Conservation (phyloP, 1,140 invertebrate species). For the Drosophila lacteicornis region DNA sequence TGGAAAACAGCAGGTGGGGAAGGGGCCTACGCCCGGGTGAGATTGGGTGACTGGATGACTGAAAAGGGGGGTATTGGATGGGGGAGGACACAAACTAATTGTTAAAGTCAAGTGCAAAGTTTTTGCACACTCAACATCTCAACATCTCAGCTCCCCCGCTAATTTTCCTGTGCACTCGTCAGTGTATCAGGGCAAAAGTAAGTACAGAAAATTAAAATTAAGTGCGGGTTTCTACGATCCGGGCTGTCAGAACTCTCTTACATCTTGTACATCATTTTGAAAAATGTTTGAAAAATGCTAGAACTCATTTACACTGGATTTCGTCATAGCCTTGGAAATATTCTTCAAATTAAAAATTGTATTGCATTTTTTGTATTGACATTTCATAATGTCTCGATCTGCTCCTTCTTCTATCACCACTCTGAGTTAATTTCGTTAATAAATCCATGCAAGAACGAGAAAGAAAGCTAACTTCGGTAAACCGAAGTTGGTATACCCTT, state of each 20-base stretch:
- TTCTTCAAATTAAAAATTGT: too few relatives aligned
- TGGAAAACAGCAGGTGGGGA: slow-evolving; percentile 6
- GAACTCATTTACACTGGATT: too few relatives aligned
- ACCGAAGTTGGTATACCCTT: too few relatives aligned
- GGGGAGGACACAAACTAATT: slow-evolving; percentile 49
- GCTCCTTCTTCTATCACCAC: too few relatives aligned
- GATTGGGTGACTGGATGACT: slow-evolving; percentile 4
- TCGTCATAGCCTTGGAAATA: neutral
- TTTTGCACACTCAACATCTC: slow-evolving; percentile 28
- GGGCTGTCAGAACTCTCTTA: neutral
- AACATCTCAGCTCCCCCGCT: neutral
- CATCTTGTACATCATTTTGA: neutral
- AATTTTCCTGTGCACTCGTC: slow-evolving; percentile 25
- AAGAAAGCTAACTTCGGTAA: too few relatives aligned
- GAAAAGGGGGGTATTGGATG: slow-evolving; percentile 3
- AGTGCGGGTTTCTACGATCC: neutral
- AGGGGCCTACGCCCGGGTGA: too few relatives aligned
- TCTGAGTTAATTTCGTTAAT: neutral
- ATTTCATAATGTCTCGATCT: too few relatives aligned
- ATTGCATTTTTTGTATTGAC: too few relatives aligned
- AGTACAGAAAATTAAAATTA: slow-evolving; percentile 4
- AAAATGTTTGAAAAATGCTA: neutral
- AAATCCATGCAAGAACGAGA: neutral
- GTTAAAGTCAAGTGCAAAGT: slow-evolving; percentile 65
- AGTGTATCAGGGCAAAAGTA: slow-evolving; percentile 35